Conservation (phyloP, 2,888 invertebrate species). For the Aspidiotus destructor region DNA sequence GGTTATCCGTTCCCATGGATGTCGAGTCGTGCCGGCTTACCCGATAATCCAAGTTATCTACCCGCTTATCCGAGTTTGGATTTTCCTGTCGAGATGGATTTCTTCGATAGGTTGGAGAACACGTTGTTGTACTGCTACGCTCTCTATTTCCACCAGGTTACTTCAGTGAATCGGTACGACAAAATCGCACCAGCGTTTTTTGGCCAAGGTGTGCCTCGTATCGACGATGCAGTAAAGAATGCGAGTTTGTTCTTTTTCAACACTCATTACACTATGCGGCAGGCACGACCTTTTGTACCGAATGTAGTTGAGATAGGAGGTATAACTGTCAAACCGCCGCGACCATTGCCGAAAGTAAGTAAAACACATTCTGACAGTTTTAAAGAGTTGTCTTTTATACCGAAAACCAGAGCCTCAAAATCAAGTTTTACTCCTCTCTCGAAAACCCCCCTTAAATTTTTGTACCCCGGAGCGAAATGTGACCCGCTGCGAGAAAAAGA, state of each 20-base stretch:
- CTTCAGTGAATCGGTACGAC: not conserved
- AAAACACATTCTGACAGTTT: not conserved
- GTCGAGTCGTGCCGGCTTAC: constrained; percentile 36
- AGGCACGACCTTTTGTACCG: constrained; percentile 10
- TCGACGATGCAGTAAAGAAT: constrained; percentile 7
- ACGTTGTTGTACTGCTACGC: not conserved
- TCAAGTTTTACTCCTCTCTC: too few relatives aligned
- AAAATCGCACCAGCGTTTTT: not conserved
- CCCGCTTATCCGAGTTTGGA: constrained; percentile 21
- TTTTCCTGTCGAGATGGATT: constrained; percentile 38
- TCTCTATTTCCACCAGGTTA: not conserved
- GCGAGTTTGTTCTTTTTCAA: constrained; percentile 12
- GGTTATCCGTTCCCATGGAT: constrained; percentile 55
- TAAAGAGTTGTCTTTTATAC: too few relatives aligned
- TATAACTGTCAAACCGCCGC: not conserved
- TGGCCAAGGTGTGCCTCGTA: not conserved
- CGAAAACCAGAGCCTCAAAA: too few relatives aligned
- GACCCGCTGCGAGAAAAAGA: too few relatives aligned
- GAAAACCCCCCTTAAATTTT: too few relatives aligned
- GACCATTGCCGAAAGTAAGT: constrained; percentile 28
- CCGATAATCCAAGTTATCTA: constrained; percentile 26
- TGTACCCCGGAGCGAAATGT: too few relatives aligned
- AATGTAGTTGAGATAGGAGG: constrained; percentile 15
- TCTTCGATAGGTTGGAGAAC: constrained; percentile 39
- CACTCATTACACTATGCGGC: not conserved